Evolutionary conservation across 1,140 invertebrate species (phyloP), one percentile per base, ranked within the genome.

Genomic region (Drosophila kohkoa): DNA sequence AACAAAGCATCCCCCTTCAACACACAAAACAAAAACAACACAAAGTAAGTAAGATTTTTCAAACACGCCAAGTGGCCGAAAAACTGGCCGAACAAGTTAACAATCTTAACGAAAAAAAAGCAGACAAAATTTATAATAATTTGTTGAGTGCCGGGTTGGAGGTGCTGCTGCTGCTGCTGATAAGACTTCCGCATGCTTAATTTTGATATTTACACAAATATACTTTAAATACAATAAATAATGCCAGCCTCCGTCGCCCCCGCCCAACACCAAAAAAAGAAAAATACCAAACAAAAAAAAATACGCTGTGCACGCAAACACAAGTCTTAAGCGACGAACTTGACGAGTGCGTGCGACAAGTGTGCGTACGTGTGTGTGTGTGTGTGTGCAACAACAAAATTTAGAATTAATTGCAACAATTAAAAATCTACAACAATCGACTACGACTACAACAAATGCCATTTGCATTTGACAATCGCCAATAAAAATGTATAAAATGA

Each of bases 151-250:
- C 55, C 55, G 51, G 41, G 54, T 54, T 51, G 38, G 62, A 55
- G 59, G 25, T 15, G 46, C 59, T 32, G 20, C 20, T 20, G 20
- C 0, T 32, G 30, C 35, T 38, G 35, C 8, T 83, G 83, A 88
- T 88, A 88, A 88, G 80, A 88, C 83, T 88, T 88, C 83, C 83
- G 83, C 85, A 89, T 88, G 77, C 85, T 79, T 89, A 79, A 89
- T 76, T 90, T 74, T 73, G 72, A 79, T 76, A 66, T 89, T 89
- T 90, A 90, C 70, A 80, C 75, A 80, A 80, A 63, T 63, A 73
- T 59, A 13, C 59, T 63, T 60, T 8, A 77, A 77, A 67, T 68
- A 66, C 62, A 82, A 82, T 68, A 75, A 88, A 77, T 82, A 71
- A 82, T 63, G 52, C 49, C 54, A 76, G 60, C 63, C 71, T 60